Base-by-base conservation (phyloP, 2,113 vertebrate species). In the Silurus meridionalis region DNA sequence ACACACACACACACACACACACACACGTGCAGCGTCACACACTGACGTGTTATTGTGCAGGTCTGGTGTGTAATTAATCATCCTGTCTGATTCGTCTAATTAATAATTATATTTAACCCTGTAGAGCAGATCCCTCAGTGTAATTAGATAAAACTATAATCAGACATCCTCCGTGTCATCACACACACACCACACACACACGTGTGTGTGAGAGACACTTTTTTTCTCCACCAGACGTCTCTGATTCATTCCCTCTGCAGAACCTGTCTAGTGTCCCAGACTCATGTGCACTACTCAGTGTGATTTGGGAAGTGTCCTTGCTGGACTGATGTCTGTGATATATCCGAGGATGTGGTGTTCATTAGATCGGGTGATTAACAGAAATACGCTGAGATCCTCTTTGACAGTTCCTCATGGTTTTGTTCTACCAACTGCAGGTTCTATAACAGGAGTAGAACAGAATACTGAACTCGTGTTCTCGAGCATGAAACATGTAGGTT, bases 141-240 rank as follows among this genome's bases (percentile, higher is more conserved):
- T 74, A 50, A 74, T 74, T 74, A 23, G 48, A 74, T 50, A 74
- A 50, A 74, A 50, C 71, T 74, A 50, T 74, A 50, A 74, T 74
- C 46, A 50, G 46, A 74, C 37, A 2, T 74, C 46, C 71, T 72
- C 7, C 8, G 15, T 72, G 69, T 72, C 71, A 21, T 50, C 3
- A 4, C 67, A 1, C 67, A 8, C 28, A 3, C 67, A 17, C 69
- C 8, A 50, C 46, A 60, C 60, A 58, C 58, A 19, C 58, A 58
- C 57, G 8, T 74, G 46, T 58, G 3, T 58, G 14, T 58, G 5
- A 9, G 72, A 52, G n/a, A n/a, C 21, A 23, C 21, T 52, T 74
- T 37, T 50, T 4, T 46, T 67, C 66, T 69, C 14, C 15, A 2
- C 11, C 66, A 37, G 25, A 14, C 25, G 25, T 67, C n/a, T 67